Evolutionary conservation across 2,113 vertebrate species (phyloP).

Genomic region (Hydrochoerus hydrochaeris): DNA sequence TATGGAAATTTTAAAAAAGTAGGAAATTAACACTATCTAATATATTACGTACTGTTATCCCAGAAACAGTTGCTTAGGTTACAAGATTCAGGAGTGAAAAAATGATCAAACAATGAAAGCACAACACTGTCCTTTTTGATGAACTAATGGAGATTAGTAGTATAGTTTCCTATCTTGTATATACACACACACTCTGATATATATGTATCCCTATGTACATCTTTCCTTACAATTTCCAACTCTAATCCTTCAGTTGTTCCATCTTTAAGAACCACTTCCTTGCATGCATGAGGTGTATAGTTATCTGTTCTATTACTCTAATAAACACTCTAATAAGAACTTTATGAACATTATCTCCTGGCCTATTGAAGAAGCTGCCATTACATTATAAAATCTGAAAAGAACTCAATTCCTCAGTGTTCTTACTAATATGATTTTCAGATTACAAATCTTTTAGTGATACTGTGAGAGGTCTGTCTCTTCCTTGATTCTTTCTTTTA

Average conservation of each 20-base stretch:
- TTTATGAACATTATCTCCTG: slow-evolving; percentile 93
- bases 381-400: slow-evolving; percentile 86
- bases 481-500: slow-evolving; percentile 94
- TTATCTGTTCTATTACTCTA: slow-evolving; percentile 89
- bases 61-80: no score
- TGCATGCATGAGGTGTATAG: slow-evolving; percentile 65
- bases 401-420: slow-evolving; percentile 34
- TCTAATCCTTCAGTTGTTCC: not conserved
- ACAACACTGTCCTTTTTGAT: no score
- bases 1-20: no score
- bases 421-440: slow-evolving; percentile 78
- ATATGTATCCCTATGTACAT: no score
- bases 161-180: no score
- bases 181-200: no score
- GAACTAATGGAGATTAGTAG: no score
- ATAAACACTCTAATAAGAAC: slow-evolving; percentile 91
- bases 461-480: slow-evolving; percentile 94
- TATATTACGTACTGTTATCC: no score
- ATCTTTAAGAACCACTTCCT: not conserved
- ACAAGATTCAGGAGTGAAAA: no score
- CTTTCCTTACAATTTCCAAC: not conserved
- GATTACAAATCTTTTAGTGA: slow-evolving; percentile 96
- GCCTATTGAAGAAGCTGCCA: slow-evolving; percentile 93
- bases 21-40: no score
- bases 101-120: no score